Conservation (phyloP, 2,797 vertebrate species). For the Smutsia temminckii region DNA sequence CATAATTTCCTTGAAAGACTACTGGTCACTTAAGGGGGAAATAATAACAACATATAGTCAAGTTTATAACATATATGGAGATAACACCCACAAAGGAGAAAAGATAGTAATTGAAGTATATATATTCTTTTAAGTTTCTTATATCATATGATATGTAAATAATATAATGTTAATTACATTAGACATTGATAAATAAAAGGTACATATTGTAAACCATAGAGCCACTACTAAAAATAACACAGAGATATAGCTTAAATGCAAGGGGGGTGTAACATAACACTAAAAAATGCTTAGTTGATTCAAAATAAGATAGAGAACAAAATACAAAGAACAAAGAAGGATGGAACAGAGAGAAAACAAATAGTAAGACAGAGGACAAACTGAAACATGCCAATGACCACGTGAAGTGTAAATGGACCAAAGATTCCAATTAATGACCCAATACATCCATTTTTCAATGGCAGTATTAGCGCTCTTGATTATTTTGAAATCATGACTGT, state of each 20-base stretch:
- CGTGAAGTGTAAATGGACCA: not conserved
- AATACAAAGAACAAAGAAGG: not conserved
- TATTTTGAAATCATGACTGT: not conserved
- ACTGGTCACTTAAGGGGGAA: not conserved
- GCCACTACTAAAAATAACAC: not conserved
- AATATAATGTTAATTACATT: not conserved
- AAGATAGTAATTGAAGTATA: not conserved
- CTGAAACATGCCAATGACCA: not conserved
- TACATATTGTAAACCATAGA: not conserved
- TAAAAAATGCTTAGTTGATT: not conserved
- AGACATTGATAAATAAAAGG: not conserved
- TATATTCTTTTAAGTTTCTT: not conserved
- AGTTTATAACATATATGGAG: not conserved
- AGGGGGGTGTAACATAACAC: not conserved
- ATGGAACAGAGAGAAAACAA: not conserved
- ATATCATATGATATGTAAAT: not conserved
- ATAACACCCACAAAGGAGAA: not conserved
- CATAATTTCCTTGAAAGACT: not conserved
- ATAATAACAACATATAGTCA: not conserved
- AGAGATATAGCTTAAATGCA: not conserved
- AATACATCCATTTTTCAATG: not conserved
- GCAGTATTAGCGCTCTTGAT: not conserved
- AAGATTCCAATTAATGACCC: not conserved
- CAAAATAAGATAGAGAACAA: not conserved
- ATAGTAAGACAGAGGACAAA: not conserved